Evolutionary conservation across 2,113 vertebrate species (phyloP).

Genomic region (Channa maculata): DNA sequence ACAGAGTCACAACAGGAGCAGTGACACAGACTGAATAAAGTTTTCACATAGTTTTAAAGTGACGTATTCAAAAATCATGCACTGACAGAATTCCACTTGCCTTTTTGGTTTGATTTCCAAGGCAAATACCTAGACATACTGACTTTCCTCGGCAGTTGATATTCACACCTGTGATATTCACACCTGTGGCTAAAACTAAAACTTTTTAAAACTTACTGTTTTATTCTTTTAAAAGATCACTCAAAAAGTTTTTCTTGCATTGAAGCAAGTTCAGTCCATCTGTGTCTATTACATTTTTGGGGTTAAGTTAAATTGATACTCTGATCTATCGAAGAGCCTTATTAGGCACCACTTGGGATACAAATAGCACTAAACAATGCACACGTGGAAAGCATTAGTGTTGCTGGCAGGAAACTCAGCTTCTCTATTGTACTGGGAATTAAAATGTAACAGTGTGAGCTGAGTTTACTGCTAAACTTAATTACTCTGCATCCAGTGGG

Average conservation of each 20-base stretch:
- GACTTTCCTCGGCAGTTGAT: too few relatives aligned
- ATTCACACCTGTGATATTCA: too few relatives aligned
- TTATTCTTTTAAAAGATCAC: background rate
- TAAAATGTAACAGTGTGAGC: conserved; percentile 51
- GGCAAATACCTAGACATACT: too few relatives aligned
- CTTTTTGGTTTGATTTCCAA: too few relatives aligned
- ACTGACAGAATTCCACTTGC: too few relatives aligned
- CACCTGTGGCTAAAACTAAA: too few relatives aligned
- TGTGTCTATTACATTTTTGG: conserved; percentile 9
- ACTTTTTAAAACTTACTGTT: background rate
- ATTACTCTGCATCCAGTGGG: conserved; percentile 30
- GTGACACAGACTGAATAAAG: background rate
- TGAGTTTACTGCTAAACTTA: conserved; percentile 49
- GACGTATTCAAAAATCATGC: too few relatives aligned
- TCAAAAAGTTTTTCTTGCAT: background rate
- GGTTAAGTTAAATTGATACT: conserved; percentile 35
- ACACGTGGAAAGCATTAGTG: conserved; percentile 75
- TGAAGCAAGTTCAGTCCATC: background rate
- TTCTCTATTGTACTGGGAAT: conserved; percentile 61
- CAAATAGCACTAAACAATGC: conserved; percentile 52
- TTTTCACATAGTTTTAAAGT: background rate
- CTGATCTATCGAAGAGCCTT: conserved; percentile 57
- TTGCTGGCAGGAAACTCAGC: conserved; percentile 64
- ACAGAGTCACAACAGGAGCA: conserved; percentile 5
- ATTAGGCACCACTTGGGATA: conserved; percentile 56